These are phyloP conservation scores for Pollenia angustigena DNA, from an alignment of 2,888 invertebrate genomes.

Conservation along the genomic window DNA sequence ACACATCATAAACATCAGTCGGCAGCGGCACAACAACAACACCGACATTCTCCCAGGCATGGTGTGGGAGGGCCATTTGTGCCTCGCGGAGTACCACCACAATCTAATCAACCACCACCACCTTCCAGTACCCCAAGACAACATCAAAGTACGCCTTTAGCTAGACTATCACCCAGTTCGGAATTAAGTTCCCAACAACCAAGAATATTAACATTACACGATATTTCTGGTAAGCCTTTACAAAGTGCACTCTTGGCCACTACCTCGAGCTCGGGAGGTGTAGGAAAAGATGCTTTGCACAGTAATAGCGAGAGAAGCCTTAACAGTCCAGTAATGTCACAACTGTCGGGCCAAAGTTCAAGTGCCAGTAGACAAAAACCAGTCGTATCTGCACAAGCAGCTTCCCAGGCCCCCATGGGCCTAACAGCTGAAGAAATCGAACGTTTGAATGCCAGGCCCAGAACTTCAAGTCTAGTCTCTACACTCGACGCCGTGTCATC, in stretches of 20 bases:
- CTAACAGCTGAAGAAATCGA: conserved; percentile 97
- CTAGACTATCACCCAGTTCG: conserved; percentile 95
- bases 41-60: conserved; percentile 91
- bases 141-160: conserved; percentile 95
- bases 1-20: conserved; percentile 91
- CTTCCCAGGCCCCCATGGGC: conserved; percentile 91
- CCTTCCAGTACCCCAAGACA: conserved; percentile 88
- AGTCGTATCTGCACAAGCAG: conserved; percentile 88
- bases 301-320: conserved; percentile 96
- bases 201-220: conserved; percentile 95
- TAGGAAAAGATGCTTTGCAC: conserved; percentile 94
- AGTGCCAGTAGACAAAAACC: conserved; percentile 91
- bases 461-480: conserved; percentile 95
- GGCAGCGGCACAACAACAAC: conserved; percentile 88
- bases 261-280: conserved; percentile 94
- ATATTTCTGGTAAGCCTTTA: conserved; percentile 96
- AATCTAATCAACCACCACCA: conserved; percentile 88
- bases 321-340: conserved; percentile 96
- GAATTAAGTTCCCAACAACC: conserved; percentile 96
- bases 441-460: conserved; percentile 92
- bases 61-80: conserved; percentile 88
- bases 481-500: conserved; percentile 97
- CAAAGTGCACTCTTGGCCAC: conserved; percentile 95
- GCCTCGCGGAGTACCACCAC: conserved; percentile 89
- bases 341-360: conserved; percentile 93